Evolutionary conservation across 2,113 vertebrate genomes (phyloP).

Genomic region (Terrapene triunguis): DNA sequence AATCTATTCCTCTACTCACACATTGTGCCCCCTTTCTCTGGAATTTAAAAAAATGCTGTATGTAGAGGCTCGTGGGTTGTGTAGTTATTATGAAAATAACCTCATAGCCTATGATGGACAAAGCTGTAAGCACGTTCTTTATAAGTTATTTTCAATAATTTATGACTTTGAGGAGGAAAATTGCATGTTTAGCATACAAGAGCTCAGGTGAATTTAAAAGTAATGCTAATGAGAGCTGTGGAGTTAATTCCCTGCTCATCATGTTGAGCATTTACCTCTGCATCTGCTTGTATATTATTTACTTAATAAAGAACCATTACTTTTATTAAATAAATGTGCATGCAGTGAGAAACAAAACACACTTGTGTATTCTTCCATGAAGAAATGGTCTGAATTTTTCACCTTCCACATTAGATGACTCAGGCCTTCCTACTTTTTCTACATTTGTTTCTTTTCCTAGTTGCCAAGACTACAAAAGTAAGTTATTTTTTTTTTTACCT

Average conservation of each 20-base stretch:
- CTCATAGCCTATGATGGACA: background rate
- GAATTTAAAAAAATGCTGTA: background rate
- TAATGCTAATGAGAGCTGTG: background rate
- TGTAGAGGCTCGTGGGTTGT: background rate
- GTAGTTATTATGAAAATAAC: background rate
- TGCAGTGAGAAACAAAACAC: background rate
- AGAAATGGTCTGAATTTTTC: background rate
- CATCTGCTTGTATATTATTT: background rate
- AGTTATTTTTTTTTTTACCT: background rate
- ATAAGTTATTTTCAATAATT: conserved; percentile 10
- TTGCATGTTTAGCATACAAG: conserved; percentile 16
- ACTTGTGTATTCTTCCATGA: background rate
- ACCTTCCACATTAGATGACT: background rate
- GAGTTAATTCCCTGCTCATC: conserved; percentile 12
- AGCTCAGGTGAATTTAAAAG: background rate
- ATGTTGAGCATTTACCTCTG: background rate
- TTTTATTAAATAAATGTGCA: conserved; percentile 16
- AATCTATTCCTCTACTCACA: background rate
- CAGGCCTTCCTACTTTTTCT: background rate
- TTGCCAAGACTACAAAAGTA: background rate
- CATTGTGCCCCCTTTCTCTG: background rate
- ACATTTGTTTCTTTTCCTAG: conserved; percentile 21
- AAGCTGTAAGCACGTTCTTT: background rate
- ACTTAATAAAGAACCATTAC: background rate
- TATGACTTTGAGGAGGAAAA: conserved; percentile 18